phyloP scores from a whole-genome alignment of 2,797 vertebrate genomes.

The Prionace glauca region DNA sequence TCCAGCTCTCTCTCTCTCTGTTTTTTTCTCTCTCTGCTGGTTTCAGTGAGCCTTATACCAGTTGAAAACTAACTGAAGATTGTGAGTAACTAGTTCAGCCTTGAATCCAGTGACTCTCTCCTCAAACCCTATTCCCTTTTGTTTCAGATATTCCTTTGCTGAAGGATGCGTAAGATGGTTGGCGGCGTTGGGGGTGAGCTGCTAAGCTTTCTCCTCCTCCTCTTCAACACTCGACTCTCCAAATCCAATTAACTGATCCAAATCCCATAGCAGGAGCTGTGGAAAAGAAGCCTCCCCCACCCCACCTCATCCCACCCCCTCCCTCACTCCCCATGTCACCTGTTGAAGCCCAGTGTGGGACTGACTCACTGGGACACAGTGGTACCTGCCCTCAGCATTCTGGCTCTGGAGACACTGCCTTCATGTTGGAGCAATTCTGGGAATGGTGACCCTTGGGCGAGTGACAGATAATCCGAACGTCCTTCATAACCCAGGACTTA shows the following conservation, averaged over 20 bases:
- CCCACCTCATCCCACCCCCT: too few relatives aligned
- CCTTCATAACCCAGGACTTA: not conserved
- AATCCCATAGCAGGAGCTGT: not conserved
- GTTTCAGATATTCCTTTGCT: slow-evolving; percentile 83
- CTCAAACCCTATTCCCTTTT: not conserved
- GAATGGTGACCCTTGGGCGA: not conserved
- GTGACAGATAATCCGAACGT: not conserved
- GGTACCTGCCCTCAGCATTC: not conserved
- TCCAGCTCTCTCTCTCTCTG: too few relatives aligned
- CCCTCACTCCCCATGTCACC: not conserved
- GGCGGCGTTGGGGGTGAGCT: too few relatives aligned
- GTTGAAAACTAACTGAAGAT: not conserved
- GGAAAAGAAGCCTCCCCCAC: not conserved
- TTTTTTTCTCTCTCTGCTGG: not conserved
- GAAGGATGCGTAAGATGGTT: slow-evolving; percentile 81
- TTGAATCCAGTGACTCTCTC: not conserved
- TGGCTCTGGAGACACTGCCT: not conserved
- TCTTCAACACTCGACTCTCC: not conserved
- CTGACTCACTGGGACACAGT: not conserved
- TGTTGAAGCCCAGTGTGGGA: not conserved
- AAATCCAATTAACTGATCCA: not conserved
- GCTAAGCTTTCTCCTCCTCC: not conserved
- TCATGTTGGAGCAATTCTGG: not conserved
- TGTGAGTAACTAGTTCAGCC: not conserved
- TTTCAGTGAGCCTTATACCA: not conserved